Evolutionary conservation across 2,797 vertebrate species (phyloP).

Genomic region (Helicolenus hilgendorfi): DNA sequence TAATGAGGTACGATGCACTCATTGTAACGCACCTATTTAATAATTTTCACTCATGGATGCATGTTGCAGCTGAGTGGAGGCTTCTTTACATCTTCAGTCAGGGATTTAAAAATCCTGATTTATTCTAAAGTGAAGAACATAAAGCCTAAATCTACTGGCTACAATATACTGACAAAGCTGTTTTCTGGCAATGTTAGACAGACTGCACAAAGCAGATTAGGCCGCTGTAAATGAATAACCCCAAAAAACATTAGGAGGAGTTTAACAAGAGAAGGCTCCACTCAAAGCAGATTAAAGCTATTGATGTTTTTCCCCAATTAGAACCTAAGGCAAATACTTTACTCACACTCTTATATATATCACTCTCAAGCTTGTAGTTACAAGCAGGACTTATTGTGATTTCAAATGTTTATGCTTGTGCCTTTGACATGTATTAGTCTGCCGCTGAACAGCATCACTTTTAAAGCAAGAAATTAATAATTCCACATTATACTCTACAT

Average conservation of each 20-base stretch:
- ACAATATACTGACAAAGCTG: conserved; percentile 19
- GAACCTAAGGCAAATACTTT: conserved; percentile 9
- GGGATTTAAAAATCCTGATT: conserved; percentile 11
- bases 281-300: conserved; percentile 41
- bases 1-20: background rate
- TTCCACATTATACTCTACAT: background rate
- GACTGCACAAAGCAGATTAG: conserved; percentile 39
- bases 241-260: conserved; percentile 21
- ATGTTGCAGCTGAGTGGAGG: background rate
- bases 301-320: conserved; percentile 37
- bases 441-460: background rate
- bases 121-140: conserved; percentile 16
- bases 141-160: conserved; percentile 16
- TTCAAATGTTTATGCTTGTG: background rate
- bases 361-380: background rate
- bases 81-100: background rate
- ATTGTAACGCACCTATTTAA: background rate
- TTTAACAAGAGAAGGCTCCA: conserved; percentile 29
- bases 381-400: background rate
- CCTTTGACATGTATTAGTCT: background rate
- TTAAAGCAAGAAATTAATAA: background rate
- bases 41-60: background rate
- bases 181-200: conserved; percentile 37
- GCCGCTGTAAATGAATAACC: conserved; percentile 36
- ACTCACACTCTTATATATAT: background rate